Evolutionary conservation across 2,113 vertebrate genomes (phyloP), one percentile per base, ranked within the genome.

Genomic region (Ploceus nigricollis): DNA sequence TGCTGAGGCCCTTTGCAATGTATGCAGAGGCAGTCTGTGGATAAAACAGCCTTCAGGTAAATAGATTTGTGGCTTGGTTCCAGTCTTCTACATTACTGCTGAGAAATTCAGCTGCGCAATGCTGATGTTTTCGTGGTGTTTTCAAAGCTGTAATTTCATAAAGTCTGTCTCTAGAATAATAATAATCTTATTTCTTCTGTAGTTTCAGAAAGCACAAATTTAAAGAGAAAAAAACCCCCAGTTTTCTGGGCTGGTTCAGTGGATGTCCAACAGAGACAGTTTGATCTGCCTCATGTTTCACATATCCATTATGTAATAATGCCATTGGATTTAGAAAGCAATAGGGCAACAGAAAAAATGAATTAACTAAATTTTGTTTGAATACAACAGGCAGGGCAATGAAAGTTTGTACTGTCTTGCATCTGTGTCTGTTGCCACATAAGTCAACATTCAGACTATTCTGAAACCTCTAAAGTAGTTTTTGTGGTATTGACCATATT

Each of bases 361-460:
- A 4, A 9, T 22, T 31, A 54, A 39, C 9, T 20, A 28, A 27
- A 54, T 47, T 13, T 61, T 39, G 15, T 66, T 92, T 66, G 28
- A 28, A 20, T 76, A 28, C n/a, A 69, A 42, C 15, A 39, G 35
- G 30, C 15, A 13, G n/a, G 7, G 11, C 44, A 42, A 13, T 69
- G 56, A 25, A 77, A 82, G 11, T 63, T 85, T 1, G 0, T 51
- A 15, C 21, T 71, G 18, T 48, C 39, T 70, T 76, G 10, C 4
- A 33, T 20, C 20, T 1, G 0, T 56, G 3, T 77, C 54, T 70
- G 7, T 23, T 76, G 25, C 50, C 2, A 3, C 15, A 3, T 48
- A 73, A 25, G 19, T 84, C 53, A 73, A 16, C 58, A 58, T 70
- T 35, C 37, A 47, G 70, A 50, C 30, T 64, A 51, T 54, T 81